Percentiles rank a stretch among this genome's conserved stretches.
Conservation (phyloP, 2,888 invertebrate species). For the Blomia tropicalis region DNA sequence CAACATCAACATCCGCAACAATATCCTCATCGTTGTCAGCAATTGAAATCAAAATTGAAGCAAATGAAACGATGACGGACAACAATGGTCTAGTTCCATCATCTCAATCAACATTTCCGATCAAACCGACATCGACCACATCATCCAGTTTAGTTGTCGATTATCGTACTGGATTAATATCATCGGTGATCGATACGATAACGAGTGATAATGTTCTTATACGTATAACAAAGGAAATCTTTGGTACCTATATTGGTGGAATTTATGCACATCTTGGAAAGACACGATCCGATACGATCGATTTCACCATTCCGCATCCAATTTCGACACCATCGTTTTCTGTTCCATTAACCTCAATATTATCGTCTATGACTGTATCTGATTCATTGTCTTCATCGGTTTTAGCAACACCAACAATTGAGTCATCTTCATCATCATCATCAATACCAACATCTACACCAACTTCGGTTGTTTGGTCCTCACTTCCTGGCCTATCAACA, state of each 20-base stretch:
- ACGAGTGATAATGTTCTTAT: slow-evolving; percentile 26
- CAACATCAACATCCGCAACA: background rate
- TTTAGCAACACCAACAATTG: background rate
- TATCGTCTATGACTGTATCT: background rate
- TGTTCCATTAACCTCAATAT: background rate
- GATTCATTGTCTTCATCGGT: background rate
- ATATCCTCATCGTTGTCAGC: background rate
- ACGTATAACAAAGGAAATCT: slow-evolving; percentile 27
- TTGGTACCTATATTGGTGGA: slow-evolving; percentile 29
- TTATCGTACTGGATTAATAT: slow-evolving; percentile 28
- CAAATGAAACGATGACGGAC: background rate
- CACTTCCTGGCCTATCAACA: slow-evolving; percentile 26
- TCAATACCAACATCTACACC: background rate
- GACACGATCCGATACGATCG: slow-evolving; percentile 23
- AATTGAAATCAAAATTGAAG: background rate
- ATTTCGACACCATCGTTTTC: slow-evolving; percentile 3
- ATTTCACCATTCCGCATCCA: background rate
- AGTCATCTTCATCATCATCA: too few species aligned
- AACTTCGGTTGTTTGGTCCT: slow-evolving; percentile 12
- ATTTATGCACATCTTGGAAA: slow-evolving; percentile 30
- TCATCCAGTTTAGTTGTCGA: background rate
- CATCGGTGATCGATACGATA: slow-evolving; percentile 27
- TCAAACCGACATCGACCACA: background rate
- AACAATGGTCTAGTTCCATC: background rate
- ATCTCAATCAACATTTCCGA: background rate